phyloP scores from a whole-genome alignment of 2,888 invertebrate genomes.

The Polylopha cassiicola region DNA sequence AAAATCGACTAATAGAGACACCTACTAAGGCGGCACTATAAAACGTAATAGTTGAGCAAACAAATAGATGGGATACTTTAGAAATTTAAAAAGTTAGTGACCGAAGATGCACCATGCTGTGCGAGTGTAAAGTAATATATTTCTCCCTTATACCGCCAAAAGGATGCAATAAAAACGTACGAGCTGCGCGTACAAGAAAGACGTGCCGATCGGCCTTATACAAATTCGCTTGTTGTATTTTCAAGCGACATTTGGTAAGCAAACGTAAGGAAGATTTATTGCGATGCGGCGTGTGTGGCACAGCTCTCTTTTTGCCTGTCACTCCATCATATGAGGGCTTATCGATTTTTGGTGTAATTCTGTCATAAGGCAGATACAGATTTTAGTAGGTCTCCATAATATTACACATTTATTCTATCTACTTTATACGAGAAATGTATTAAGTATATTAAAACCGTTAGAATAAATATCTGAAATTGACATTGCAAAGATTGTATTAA shows the following conservation, averaged over 20 bases:
- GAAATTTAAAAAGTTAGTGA: conserved; percentile 38
- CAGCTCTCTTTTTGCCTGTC: conserved; percentile 37
- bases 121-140: conserved; percentile 41
- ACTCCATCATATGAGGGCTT: conserved; percentile 33
- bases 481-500: no score
- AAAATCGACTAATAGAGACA: conserved; percentile 5
- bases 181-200: conserved; percentile 50
- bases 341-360: conserved; percentile 32
- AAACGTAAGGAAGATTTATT: conserved; percentile 68
- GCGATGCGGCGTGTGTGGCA: conserved; percentile 59
- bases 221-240: conserved; percentile 56
- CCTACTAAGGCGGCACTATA: conserved; percentile 7
- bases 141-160: conserved; percentile 46
- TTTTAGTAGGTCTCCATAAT: conserved; percentile 12
- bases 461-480: no score
- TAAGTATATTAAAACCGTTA: no score
- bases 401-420: not conserved
- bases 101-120: conserved; percentile 43
- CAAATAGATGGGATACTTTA: conserved; percentile 31
- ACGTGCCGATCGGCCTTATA: conserved; percentile 49
- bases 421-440: no score
- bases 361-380: no score
- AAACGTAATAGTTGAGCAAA: conserved; percentile 10
- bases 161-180: conserved; percentile 58
- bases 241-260: conserved; percentile 62